These are phyloP conservation scores for Sarcophaga carnaria DNA, from an alignment of 2,888 invertebrate genomes.

Conservation along the genomic window DNA sequence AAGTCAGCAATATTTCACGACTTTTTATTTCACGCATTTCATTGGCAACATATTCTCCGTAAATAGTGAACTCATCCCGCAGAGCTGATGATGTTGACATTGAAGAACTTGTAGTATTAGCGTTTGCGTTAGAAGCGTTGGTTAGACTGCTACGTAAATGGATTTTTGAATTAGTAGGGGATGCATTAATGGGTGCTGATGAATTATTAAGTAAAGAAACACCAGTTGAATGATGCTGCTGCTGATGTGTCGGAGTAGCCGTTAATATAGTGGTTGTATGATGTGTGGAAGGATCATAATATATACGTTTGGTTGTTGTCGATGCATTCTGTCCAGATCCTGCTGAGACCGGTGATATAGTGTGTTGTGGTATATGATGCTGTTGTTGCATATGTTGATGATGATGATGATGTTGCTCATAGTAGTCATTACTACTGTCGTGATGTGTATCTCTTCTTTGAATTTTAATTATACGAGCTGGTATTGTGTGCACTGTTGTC, in stretches of 20 bases:
- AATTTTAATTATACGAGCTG: conserved; percentile 78
- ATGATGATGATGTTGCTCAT: conserved; percentile 73
- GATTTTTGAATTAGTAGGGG: conserved; percentile 65
- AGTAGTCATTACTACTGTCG: conserved; percentile 76
- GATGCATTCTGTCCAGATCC: conserved; percentile 23
- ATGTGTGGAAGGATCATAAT: conserved; percentile 76
- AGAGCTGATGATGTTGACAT: conserved; percentile 34
- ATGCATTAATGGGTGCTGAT: conserved; percentile 63
- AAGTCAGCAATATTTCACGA: conserved; percentile 83
- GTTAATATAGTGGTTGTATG: conserved; percentile 73
- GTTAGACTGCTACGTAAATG: conserved; percentile 65
- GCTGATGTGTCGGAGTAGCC: conserved; percentile 68
- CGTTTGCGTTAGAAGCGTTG: conserved; percentile 62
- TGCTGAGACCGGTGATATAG: conserved; percentile 24
- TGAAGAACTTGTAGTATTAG: conserved; percentile 60
- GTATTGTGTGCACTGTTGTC: conserved; percentile 70
- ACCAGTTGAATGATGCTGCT: conserved; percentile 40
- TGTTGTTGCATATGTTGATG: conserved; percentile 70
- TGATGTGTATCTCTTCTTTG: conserved; percentile 77
- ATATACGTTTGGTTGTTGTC: conserved; percentile 73
- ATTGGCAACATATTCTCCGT: conserved; percentile 85
- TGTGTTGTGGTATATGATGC: conserved; percentile 52
- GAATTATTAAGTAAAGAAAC: conserved; percentile 61
- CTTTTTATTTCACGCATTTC: conserved; percentile 84
- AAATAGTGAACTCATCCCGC: conserved; percentile 84